Base-by-base conservation (phyloP, 2,797 vertebrate species). In the Uromys caudimaculatus region DNA sequence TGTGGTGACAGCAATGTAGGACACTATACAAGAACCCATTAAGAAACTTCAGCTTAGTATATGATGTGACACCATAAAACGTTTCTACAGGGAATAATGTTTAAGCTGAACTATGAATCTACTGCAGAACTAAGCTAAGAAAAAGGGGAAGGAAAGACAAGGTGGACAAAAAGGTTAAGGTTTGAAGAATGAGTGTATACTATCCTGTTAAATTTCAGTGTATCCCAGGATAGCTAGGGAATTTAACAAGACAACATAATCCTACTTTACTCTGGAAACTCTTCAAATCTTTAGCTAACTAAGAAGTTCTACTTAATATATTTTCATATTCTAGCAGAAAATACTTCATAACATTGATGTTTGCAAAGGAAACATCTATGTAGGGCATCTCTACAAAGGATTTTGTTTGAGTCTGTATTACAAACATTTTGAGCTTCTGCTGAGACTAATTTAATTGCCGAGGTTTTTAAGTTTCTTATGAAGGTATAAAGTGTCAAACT, bases 401-500 rank as follows among this genome's bases (percentile, higher is more conserved):
- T 94, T 75, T 89, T 89, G 35, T 47, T 76, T 79, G 87, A 97
- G 96, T 97, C 97, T 97, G 58, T 94, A 97, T 96, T 93, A 97
- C 97, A 97, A 96, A 93, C 87, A 44, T 69, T 97, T 93, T 69
- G 44, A 35, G 12, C 90, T 86, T 93, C 38, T 56, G 38, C 47
- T 23, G 54, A 96, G 54, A 73, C 21, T 12, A 56, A 54, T 91
- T 93, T 84, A 89, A 93, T 76, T 62, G 3, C 4, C 32, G 23
- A 82, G 11, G 6, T 94, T 94, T 95, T 69, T 9, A 84, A 47
- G 13, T 50, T 92, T 13, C 81, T 89, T 75, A 91, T 64, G 23
- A 87, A 93, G 81, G 19, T 32, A 79, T 75, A 93, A 95, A 95
- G 83, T 64, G 3, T 78, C 47, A 95, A 81, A 32, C 52, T 77